A percentile compares a stretch with the other conserved stretches of the same genome.
Conservation (phyloP, 2,888 invertebrate genomes). For the Gastracanthus pulcherrimus region DNA sequence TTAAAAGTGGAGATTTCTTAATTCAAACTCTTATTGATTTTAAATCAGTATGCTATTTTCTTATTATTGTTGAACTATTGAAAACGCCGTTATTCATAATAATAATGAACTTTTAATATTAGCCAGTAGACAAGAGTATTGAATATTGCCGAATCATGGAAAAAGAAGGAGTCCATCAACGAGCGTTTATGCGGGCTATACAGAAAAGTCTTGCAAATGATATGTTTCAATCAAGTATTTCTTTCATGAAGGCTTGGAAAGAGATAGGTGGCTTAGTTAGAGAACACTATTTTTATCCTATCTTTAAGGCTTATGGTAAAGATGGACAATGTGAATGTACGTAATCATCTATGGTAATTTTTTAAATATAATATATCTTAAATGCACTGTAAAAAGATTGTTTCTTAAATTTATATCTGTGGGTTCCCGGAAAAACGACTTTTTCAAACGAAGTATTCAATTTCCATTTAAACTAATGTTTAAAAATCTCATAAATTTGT, state of each 20-base stretch:
- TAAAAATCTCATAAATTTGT: no score
- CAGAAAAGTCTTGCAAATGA: slow-evolving; percentile 20
- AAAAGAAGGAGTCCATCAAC: slow-evolving; percentile 3
- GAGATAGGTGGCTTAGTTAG: slow-evolving; percentile 14
- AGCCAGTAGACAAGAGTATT: slow-evolving; percentile 26
- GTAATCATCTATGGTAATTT: neutral
- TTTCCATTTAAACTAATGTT: no score
- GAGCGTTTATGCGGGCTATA: slow-evolving; percentile 15
- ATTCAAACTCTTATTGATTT: slow-evolving; percentile 4
- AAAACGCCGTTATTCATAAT: neutral
- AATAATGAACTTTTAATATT: neutral
- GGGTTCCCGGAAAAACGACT: no score
- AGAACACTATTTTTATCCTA: slow-evolving; percentile 31
- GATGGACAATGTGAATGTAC: neutral
- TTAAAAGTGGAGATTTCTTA: slow-evolving; percentile 13
- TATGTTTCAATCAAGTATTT: slow-evolving; percentile 24
- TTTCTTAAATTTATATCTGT: no score
- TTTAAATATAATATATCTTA: neutral
- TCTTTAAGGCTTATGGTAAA: slow-evolving; percentile 14
- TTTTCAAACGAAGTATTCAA: no score
- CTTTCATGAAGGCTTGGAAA: slow-evolving; percentile 33
- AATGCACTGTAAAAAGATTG: neutral
- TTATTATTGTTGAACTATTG: neutral
- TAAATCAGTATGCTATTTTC: neutral
- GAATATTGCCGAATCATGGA: neutral